Conservation (phyloP, 2,888 invertebrate genomes). For the Mesorhabditis belari region DNA sequence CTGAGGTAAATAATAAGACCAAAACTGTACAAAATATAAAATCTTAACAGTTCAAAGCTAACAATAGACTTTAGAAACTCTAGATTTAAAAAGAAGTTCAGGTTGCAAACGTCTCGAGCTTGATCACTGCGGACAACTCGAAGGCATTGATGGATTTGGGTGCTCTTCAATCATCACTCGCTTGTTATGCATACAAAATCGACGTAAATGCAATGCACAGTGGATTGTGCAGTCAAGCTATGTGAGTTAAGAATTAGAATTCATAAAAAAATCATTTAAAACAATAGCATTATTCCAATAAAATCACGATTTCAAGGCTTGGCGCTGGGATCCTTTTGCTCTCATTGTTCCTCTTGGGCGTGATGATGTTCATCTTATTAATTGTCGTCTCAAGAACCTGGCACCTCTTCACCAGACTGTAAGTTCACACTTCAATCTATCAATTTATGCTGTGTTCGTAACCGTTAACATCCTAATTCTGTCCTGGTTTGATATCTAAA, state of each 20-base stretch:
- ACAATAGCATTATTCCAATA: background rate
- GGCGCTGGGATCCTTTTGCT: slow-evolving; percentile 34
- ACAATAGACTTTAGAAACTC: no score
- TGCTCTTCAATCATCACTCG: slow-evolving; percentile 33
- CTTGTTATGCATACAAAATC: slow-evolving; percentile 38
- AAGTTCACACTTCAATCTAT: slow-evolving; percentile 13
- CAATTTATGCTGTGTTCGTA: background rate
- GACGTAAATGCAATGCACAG: slow-evolving; percentile 35
- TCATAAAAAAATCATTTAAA: background rate
- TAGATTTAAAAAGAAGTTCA: slow-evolving; percentile 4
- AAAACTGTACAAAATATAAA: no score
- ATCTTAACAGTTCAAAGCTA: no score
- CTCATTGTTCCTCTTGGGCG: slow-evolving; percentile 38
- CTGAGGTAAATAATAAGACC: slow-evolving; percentile 23
- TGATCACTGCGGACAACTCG: slow-evolving; percentile 33
- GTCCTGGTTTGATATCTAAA: background rate
- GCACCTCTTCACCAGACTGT: slow-evolving; percentile 45
- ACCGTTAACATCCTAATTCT: background rate
- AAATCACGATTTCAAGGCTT: slow-evolving; percentile 23
- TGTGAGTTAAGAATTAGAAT: slow-evolving; percentile 25
- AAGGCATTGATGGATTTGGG: slow-evolving; percentile 36
- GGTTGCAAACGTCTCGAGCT: slow-evolving; percentile 33
- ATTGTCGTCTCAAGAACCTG: slow-evolving; percentile 47
- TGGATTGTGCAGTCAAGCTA: slow-evolving; percentile 42
- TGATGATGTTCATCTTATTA: slow-evolving; percentile 43